Conservation (phyloP, 2,888 invertebrate species). For the Subacronicta megacephala region DNA sequence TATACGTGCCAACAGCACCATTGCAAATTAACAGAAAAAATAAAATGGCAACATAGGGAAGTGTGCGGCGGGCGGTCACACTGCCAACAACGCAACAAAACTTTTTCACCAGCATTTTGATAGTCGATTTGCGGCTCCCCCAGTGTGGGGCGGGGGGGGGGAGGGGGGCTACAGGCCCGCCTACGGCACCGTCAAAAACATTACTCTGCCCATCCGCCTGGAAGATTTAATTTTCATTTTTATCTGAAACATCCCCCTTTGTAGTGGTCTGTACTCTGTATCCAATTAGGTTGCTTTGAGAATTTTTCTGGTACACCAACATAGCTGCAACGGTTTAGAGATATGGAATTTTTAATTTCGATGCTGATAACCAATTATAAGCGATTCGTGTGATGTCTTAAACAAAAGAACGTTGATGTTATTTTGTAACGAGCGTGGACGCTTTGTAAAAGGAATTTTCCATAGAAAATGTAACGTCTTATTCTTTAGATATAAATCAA, state of each 20-base stretch:
- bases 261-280: slow-evolving; percentile 88
- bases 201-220: slow-evolving; percentile 88
- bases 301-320: slow-evolving; percentile 81
- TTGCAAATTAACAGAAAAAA: slow-evolving; percentile 66
- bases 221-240: slow-evolving; percentile 91
- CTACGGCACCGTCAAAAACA: slow-evolving; percentile 88
- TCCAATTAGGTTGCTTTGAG: slow-evolving; percentile 89
- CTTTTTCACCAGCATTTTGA: slow-evolving; percentile 86
- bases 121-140: slow-evolving; percentile 87
- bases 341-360: slow-evolving; percentile 88
- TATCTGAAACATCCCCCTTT: slow-evolving; percentile 90
- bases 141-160: slow-evolving; percentile 51
- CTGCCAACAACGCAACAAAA: slow-evolving; percentile 78
- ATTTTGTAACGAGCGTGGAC: slow-evolving; percentile 11
- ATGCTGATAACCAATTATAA: slow-evolving; percentile 54
- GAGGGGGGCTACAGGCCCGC: slow-evolving; percentile 59
- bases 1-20: slow-evolving; percentile 31
- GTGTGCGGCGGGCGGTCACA: slow-evolving; percentile 78
- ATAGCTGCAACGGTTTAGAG: slow-evolving; percentile 73
- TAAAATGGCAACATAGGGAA: slow-evolving; percentile 70
- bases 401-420: slow-evolving; percentile 40
- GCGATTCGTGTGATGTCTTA: slow-evolving; percentile 45
- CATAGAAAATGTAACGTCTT: slow-evolving; percentile 16
- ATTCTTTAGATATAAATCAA: not conserved
- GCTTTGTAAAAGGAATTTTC: slow-evolving; percentile 25